A percentile compares a stretch with the other conserved stretches of the same genome.
These are phyloP conservation scores for Anguilla marmorata DNA, from an alignment of 2,797 vertebrate species.

Conservation along the genomic window DNA sequence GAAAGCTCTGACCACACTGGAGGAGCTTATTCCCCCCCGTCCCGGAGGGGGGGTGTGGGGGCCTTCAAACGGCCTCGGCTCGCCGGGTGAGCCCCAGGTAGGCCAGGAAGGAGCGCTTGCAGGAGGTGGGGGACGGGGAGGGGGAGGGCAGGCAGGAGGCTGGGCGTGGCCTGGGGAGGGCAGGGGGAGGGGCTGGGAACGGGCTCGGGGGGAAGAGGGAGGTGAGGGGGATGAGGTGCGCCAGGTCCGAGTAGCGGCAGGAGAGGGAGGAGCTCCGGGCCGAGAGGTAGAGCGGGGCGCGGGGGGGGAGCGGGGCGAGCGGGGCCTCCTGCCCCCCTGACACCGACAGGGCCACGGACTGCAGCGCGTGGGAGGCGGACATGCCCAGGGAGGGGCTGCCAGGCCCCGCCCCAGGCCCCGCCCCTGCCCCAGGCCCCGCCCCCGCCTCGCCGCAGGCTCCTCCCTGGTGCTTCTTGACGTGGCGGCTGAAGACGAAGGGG, in stretches of 20 bases:
- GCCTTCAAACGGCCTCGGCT: slow-evolving; percentile 88
- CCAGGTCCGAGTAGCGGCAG: slow-evolving; percentile 83
- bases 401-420: slow-evolving; percentile 67
- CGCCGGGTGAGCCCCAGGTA: slow-evolving; percentile 95
- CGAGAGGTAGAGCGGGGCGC: slow-evolving; percentile 71
- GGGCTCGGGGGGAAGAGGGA: slow-evolving; percentile 89
- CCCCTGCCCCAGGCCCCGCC: not conserved
- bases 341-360: slow-evolving; percentile 90
- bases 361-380: slow-evolving; percentile 91
- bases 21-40: slow-evolving; percentile 59
- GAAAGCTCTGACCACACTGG: slow-evolving; percentile 67
- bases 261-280: slow-evolving; percentile 78
- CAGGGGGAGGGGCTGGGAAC: slow-evolving; percentile 62
- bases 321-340: slow-evolving; percentile 63
- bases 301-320: slow-evolving; percentile 55
- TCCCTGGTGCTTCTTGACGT: slow-evolving; percentile 93
- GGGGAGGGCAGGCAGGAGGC: slow-evolving; percentile 56
- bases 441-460: slow-evolving; percentile 29
- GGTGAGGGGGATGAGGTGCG: slow-evolving; percentile 97
- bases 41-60: slow-evolving; percentile 43
- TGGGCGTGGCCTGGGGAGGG: slow-evolving; percentile 81
- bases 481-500: slow-evolving; percentile 97
- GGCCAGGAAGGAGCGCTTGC: slow-evolving; percentile 98
- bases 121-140: slow-evolving; percentile 70
- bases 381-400: slow-evolving; percentile 87